phyloP scores from a whole-genome alignment of 2,113 vertebrate species.

The Spea multiplicata region DNA sequence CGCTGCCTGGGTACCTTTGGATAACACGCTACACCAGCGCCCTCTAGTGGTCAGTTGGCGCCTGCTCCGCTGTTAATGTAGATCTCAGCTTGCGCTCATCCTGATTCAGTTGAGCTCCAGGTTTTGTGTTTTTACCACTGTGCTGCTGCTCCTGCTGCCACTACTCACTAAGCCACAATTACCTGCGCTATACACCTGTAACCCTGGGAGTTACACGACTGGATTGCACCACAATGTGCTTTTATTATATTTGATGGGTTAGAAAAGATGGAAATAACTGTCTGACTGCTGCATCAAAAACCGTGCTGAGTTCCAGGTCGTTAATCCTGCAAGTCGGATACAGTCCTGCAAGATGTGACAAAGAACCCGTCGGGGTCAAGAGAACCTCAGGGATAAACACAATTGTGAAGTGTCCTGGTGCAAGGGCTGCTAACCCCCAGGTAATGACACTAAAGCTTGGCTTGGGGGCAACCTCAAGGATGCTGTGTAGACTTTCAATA shows the following conservation, averaged over 20 bases:
- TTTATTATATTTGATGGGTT: conserved; percentile 9
- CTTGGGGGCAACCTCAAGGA: not conserved
- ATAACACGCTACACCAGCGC: not conserved
- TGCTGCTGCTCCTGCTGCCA: conserved; percentile 16
- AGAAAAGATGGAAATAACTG: conserved; percentile 19
- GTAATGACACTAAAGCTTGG: not conserved
- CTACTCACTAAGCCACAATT: not conserved
- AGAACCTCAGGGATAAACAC: not conserved
- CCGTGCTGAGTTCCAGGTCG: not conserved
- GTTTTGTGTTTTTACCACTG: conserved; percentile 15
- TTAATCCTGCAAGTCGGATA: not conserved
- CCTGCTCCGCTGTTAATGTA: not conserved
- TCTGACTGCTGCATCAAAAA: not conserved
- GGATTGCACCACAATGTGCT: not conserved
- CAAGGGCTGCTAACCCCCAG: conserved; percentile 5
- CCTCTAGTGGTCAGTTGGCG: conserved; percentile 27
- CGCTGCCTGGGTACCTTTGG: not conserved
- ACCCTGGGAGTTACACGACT: conserved; percentile 5
- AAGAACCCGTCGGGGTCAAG: conserved; percentile 4
- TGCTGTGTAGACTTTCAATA: not conserved
- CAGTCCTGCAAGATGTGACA: conserved; percentile 24
- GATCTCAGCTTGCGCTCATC: not conserved
- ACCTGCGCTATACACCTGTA: conserved; percentile 17
- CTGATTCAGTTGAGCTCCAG: conserved; percentile 25
- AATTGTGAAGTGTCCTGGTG: not conserved